Base-by-base conservation (phyloP, 2,888 invertebrate genomes). In the Tipula unca region DNA sequence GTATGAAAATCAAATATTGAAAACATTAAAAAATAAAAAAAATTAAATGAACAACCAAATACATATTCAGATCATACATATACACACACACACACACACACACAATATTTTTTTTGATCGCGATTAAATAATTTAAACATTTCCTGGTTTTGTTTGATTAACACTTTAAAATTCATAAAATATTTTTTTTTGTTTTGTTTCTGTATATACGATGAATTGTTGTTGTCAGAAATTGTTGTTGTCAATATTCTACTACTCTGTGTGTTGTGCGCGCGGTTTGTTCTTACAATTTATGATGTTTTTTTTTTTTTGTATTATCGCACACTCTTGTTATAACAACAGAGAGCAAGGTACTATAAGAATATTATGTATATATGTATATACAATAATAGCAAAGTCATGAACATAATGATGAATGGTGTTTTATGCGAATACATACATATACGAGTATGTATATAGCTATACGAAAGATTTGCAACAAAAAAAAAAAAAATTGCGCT, bases 81-180 rank as follows among this genome's bases (percentile, higher is more conserved):
- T 54, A 54, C 17, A 54, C 17, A 17, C 8, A 25, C 2, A 25
- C 10, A 69, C 25, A 69, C 13, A 69, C 13, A 69, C 25, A 83
- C 32, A 29, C 32, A 83, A n/a, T 32, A 8, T 32, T 83, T 32
- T 39, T 83, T 83, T 83, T 83, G 83, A 83, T 83, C 83, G 83
- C 83, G 83, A 83, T 32, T 83, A 83, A 83, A 83, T 32, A 83
- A 83, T 83, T 83, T 83, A 83, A 83, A 83, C 83, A 83, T 83
- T 83, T 83, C 83, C 83, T 83, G 83, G 83, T 83, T 83, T 83
- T 83, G 83, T 83, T 83, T 83, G 83, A 83, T 83, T 83, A 83
- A 83, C 83, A 83, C 83, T 83, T 83, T 83, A 83, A 83, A 32
- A 29, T 29, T 48, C 17, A 48, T 48, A 48, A 69, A 69, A 69